Evolutionary conservation across 2,888 invertebrate species (phyloP).

Genomic region (Drosophila fulvimacula): DNA sequence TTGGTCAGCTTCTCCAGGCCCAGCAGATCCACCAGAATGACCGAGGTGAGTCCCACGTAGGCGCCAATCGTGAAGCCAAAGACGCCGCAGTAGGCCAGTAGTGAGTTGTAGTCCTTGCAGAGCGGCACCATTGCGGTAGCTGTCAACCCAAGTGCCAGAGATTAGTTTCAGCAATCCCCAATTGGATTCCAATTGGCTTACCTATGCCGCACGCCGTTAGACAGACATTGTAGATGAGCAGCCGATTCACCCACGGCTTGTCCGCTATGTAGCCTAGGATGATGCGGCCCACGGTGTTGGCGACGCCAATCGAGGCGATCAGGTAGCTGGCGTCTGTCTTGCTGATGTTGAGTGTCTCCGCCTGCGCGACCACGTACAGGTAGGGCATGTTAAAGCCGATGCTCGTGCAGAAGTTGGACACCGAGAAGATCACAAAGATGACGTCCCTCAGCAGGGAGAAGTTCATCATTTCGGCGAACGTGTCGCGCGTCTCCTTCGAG

Average conservation of each 20-base stretch:
- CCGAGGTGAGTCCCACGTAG: conserved; percentile 98
- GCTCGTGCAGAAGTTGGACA: conserved; percentile 95
- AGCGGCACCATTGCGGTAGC: conserved; percentile 93
- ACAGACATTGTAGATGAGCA: conserved; percentile 95
- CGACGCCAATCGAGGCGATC: conserved; percentile 92
- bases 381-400: conserved; percentile 98
- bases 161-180: background rate
- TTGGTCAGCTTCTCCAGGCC: conserved; percentile 97
- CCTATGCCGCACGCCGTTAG: conserved; percentile 95
- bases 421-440: conserved; percentile 94
- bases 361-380: conserved; percentile 92
- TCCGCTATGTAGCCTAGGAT: conserved; percentile 94
- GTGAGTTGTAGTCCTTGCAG: conserved; percentile 89
- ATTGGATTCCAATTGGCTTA: conserved; percentile 85
- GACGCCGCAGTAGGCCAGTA: conserved; percentile 91
- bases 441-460: conserved; percentile 93
- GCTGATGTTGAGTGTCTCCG: conserved; percentile 87
- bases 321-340: conserved; percentile 88
- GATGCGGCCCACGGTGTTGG: conserved; percentile 95
- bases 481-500: conserved; percentile 89
- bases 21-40: conserved; percentile 96
- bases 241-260: conserved; percentile 95
- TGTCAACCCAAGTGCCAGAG: conserved; percentile 74
- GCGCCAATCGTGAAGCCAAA: conserved; percentile 97
- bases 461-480: conserved; percentile 93